These are phyloP conservation scores for Anser brachyrhynchus DNA, from an alignment of 2,113 vertebrate species.

Conservation along the genomic window DNA sequence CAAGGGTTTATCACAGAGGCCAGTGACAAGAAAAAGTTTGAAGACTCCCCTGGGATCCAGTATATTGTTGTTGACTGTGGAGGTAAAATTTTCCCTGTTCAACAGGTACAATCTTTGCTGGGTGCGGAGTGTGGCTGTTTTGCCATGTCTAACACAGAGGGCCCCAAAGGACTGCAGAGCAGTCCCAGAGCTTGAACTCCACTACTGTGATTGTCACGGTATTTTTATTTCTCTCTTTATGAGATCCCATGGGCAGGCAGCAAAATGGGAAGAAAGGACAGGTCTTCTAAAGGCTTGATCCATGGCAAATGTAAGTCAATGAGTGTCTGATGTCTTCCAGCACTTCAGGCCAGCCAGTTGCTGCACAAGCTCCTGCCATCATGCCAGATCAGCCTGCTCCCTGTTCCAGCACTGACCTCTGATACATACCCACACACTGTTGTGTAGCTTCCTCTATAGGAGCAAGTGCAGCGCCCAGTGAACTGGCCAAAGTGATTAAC, in stretches of 20 bases:
- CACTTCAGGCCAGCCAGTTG: background rate
- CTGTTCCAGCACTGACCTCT: fast-evolving
- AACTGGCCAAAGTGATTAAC: background rate
- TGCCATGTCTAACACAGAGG: background rate
- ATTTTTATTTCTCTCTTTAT: background rate
- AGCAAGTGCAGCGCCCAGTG: background rate
- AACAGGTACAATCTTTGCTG: background rate
- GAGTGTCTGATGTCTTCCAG: background rate
- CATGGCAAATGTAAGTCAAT: background rate
- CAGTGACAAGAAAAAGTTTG: constrained; percentile 7
- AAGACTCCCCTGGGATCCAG: constrained; percentile 50
- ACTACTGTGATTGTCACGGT: background rate
- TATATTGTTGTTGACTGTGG: constrained; percentile 68
- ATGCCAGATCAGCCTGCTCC: fast-evolving
- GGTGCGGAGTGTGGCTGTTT: fast-evolving
- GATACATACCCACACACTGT: fast-evolving
- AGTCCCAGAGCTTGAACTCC: background rate
- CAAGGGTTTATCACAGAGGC: constrained; percentile 34
- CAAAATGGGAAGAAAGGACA: background rate
- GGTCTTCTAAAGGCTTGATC: background rate
- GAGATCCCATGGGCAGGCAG: background rate
- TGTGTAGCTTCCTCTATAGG: background rate
- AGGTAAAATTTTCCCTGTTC: constrained; percentile 41
- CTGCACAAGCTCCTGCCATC: background rate
- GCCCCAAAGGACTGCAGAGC: background rate